Percentiles rank a stretch among this genome's conserved stretches.
phyloP scores from a whole-genome alignment of 1,140 invertebrate genomes.

The Protaetia brevitarsis region DNA sequence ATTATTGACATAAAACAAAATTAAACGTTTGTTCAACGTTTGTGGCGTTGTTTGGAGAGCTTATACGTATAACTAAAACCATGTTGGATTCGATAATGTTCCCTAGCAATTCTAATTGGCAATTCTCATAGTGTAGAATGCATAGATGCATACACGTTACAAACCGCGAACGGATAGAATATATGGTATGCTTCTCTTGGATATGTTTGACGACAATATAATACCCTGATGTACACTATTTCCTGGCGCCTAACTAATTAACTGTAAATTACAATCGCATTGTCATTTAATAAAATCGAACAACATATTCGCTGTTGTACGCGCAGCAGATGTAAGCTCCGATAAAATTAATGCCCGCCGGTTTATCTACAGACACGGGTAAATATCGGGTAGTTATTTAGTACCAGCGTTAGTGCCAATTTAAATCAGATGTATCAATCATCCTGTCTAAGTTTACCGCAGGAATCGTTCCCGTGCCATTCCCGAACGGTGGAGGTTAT shows the following conservation, averaged over 20 bases:
- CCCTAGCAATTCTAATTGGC: too few species aligned
- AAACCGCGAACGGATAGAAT: too few species aligned
- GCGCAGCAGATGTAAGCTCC: slow-evolving; percentile 19
- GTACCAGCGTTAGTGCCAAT: slow-evolving; percentile 29
- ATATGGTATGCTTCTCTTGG: too few species aligned
- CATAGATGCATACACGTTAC: too few species aligned
- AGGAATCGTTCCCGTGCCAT: not conserved
- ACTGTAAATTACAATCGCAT: not conserved
- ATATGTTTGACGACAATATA: not conserved
- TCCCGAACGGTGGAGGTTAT: not conserved
- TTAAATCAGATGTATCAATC: slow-evolving; percentile 31
- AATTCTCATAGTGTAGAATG: too few species aligned
- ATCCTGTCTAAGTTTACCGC: slow-evolving; percentile 24
- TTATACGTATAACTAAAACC: too few species aligned
- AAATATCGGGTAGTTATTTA: slow-evolving; percentile 32
- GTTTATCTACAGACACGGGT: slow-evolving; percentile 26
- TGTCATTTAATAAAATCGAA: slow-evolving; percentile 7
- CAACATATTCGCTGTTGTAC: not conserved
- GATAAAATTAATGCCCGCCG: slow-evolving; percentile 28
- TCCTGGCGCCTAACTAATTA: slow-evolving; percentile 5
- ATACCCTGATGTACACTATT: not conserved
- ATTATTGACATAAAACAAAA: too few species aligned
- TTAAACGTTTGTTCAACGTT: too few species aligned
- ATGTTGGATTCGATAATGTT: too few species aligned
- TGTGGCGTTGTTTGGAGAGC: too few species aligned